Evolutionary conservation across 2,888 invertebrate genomes (phyloP).

Genomic region (Aporophyla lueneburgensis): DNA sequence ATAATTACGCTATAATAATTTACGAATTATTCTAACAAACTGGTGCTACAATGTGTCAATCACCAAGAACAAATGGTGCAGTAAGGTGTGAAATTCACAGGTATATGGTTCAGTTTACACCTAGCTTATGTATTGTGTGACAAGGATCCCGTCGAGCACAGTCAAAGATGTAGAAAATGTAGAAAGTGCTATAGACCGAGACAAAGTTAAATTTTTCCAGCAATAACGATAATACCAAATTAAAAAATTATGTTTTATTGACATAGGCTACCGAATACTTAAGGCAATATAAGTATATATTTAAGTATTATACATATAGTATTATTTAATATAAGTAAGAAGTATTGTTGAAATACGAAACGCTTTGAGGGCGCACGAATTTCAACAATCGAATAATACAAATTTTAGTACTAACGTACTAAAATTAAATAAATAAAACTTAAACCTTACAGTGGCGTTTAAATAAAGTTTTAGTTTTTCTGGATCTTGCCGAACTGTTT

Average conservation of each 20-base stretch:
- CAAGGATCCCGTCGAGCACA: conserved; percentile 3
- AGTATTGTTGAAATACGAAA: not conserved
- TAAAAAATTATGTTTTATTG: not conserved
- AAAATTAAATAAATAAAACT: too few species aligned
- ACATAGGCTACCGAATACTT: not conserved
- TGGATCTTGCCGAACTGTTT: not conserved
- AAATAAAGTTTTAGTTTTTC: not conserved
- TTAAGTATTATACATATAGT: too few species aligned
- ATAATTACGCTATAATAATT: not conserved
- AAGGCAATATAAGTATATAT: too few species aligned
- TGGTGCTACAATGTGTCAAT: conserved; percentile 7
- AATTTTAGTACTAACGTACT: too few species aligned
- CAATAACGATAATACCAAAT: not conserved
- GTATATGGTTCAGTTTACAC: conserved; percentile 15
- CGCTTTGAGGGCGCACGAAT: too few species aligned
- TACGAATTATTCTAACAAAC: conserved; percentile 2
- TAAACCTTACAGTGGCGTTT: too few species aligned
- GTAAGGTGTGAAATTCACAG: conserved; percentile 24
- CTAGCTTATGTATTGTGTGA: conserved; percentile 17
- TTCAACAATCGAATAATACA: too few species aligned
- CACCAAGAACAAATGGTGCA: conserved; percentile 9
- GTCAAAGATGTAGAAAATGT: conserved; percentile 25
- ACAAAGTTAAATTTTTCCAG: not conserved
- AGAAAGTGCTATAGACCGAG: not conserved
- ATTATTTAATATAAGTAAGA: too few species aligned